Conservation (phyloP, 2,888 invertebrate genomes). For the Rhagonycha lutea region DNA sequence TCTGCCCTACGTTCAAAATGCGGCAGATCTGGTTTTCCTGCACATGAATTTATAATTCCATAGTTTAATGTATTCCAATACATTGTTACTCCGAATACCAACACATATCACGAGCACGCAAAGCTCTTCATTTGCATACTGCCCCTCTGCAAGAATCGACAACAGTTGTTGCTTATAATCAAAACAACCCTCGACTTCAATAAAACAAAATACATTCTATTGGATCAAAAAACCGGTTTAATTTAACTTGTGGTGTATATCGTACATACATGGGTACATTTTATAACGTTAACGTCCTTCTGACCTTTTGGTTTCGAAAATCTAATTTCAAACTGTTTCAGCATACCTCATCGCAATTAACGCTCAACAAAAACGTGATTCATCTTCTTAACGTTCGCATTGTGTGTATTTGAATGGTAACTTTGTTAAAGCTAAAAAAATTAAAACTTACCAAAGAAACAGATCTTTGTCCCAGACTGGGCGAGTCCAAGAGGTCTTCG, state of each 20-base stretch:
- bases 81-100: background rate
- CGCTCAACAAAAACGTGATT: background rate
- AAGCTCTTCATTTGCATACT: background rate
- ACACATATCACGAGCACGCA: background rate
- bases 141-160: background rate
- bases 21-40: too few species aligned
- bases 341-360: background rate
- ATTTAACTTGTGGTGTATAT: background rate
- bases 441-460: constrained; percentile 42
- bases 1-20: background rate
- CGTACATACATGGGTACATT: too few species aligned
- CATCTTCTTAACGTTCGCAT: background rate
- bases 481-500: constrained; percentile 37
- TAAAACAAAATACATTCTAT: background rate
- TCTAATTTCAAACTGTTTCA: background rate
- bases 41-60: background rate
- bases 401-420: background rate
- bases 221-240: background rate
- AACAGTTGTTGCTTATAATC: background rate
- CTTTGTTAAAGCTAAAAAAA: constrained; percentile 4
- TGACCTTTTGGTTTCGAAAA: background rate
- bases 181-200: background rate
- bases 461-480: constrained; percentile 42
- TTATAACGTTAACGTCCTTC: background rate
- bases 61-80: background rate